These are phyloP conservation scores for Syngnathus acus DNA, from an alignment of 2,797 vertebrate genomes.

Conservation along the genomic window DNA sequence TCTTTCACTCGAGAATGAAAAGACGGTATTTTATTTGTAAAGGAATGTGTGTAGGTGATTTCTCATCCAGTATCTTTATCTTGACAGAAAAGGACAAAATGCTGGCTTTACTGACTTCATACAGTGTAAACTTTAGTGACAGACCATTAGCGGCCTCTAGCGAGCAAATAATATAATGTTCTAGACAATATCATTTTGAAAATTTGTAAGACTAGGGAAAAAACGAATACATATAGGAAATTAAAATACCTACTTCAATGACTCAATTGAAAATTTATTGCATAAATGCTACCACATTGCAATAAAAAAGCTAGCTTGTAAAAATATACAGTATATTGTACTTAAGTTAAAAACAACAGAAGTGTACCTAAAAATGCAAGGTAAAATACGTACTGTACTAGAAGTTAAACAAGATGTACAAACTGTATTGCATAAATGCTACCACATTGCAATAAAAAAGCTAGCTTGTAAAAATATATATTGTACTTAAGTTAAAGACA, in stretches of 20 bases:
- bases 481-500: not conserved
- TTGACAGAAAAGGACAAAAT: slow-evolving; percentile 14
- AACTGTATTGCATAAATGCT: not conserved
- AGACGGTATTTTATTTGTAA: slow-evolving; percentile 26
- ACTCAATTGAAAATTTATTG: not conserved
- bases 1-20: slow-evolving; percentile 19
- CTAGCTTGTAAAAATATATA: not conserved
- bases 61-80: slow-evolving; percentile 19
- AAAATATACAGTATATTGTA: too few relatives aligned
- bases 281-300: too few relatives aligned
- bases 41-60: slow-evolving; percentile 33
- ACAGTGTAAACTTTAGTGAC: not conserved
- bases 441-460: not conserved
- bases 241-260: not conserved
- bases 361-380: not conserved
- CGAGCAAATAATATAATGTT: not conserved
- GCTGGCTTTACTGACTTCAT: slow-evolving; percentile 3
- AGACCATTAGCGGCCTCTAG: slow-evolving; percentile 26
- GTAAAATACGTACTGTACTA: not conserved
- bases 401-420: too few relatives aligned
- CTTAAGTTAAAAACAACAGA: not conserved
- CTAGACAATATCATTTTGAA: not conserved
- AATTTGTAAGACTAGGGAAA: not conserved
- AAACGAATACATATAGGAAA: not conserved
- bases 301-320: too few relatives aligned